Evolutionary conservation across 2,113 vertebrate genomes (phyloP), one percentile per base, ranked within the genome.

Genomic region (Oncorhynchus keta): DNA sequence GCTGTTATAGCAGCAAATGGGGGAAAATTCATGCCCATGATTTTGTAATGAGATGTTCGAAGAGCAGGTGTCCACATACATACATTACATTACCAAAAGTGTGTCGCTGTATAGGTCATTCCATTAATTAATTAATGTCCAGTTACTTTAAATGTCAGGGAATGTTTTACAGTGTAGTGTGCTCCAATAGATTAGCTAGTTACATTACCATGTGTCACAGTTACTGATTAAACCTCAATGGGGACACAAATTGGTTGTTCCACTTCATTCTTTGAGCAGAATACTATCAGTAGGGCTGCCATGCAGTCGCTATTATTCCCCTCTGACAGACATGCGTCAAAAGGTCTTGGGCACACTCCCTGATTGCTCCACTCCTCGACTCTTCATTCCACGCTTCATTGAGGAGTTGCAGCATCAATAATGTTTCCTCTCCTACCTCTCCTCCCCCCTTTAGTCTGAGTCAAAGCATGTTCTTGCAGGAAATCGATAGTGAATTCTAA

Each of bases 311-410:
- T 61, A 18, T 61, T 61, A n/a, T 68, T 68, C 16, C 65, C 2
- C 13, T 30, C 26, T 67, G 30, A 35, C 26, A 32, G 30, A 68
- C 26, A 30, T 18, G 18, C 3, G 66, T 68, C 66, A 68, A 20
- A 35, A 68, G 30, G 28, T 61, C 3, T 61, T 6, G 20, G 57
- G 77, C 78, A 69, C 66, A 74, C 45, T 69, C 51, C 68, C 76
- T 74, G 35, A 39, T 8, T 39, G 35, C 35, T 39, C 35, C 35
- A 49, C 73, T 73, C 55, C 62, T 74, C 59, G 28, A 80, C 48
- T 76, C 35, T 11, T 48, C 75, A 73, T 74, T 75, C 69, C 72
- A 66, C 55, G 70, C 75, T 74, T 82, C 71, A 62, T 51, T 67
- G 76, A 64, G 64, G 74, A 49, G 26, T 11, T n/a, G 57, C 20